Base-by-base conservation (phyloP, 2,113 vertebrate genomes). In the Archilochus colubris region DNA sequence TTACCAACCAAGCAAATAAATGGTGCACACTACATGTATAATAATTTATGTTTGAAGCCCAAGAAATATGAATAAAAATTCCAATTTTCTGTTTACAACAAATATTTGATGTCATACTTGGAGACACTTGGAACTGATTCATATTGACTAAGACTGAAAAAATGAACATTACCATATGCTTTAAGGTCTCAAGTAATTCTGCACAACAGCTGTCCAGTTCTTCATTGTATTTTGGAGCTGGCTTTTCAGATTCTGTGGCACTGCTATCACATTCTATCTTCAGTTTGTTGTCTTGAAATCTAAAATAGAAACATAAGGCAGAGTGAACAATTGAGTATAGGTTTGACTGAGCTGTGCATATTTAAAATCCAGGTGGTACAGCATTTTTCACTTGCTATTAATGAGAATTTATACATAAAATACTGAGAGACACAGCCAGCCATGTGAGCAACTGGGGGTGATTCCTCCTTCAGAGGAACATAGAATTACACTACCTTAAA, bases 131-230 rank as follows among this genome's bases (percentile, higher is more conserved):
- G 44, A 87, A 89, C 25, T 72, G 25, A 84, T 84, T 75, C 12
- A 13, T 43, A 64, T 11, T 54, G 22, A 63, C 27, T 12, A 66
- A 69, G 40, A 40, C 1, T 58, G n/a, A 90, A 82, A 87, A 87
- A 90, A 77, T 23, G 1, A 77, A 4, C 21, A 40, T 64, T 95
- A 99, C 99, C 99, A 99, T 98, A 77, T 97, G 98, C 44, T 98
- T 93, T 22, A 99, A 79, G 11, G 97, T 92, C 23, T 97, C 91
- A 77, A 98, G 97, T 72, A 99, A 96, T 78, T 98, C 98, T 96
- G 83, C 69, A 72, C 99, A 99, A 69, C 98, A 94, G 0, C 74
- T 94, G 57, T 99, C 98, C 38, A 99, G 97, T 25, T 98, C 98
- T 43, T 83, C 62, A 23, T 96, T 96, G 38, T 95, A 97, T 21